Base-by-base conservation (phyloP, 2,888 invertebrate genomes). In the Eupithecia centaureata region DNA sequence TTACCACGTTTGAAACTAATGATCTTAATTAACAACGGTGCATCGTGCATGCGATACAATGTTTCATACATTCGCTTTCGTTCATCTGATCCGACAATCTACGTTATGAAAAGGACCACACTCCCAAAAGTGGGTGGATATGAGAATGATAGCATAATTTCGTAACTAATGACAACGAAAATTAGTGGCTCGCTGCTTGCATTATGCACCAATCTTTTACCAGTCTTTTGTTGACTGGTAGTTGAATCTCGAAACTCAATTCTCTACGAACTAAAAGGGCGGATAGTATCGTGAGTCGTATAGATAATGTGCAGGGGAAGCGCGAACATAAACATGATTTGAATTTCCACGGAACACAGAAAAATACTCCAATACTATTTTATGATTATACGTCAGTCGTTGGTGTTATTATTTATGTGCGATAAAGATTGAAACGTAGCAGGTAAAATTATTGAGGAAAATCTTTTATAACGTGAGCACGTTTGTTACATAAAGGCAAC, bases 261-360 rank as follows among this genome's bases (percentile, higher is more conserved):
- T 28, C 60, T 66, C 57, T 2, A 27, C 38, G 63, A 51, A 7
- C 28, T n/a, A 58, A 69, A 61, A 63, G 70, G 77, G 68, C 38
- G 61, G 76, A 65, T 71, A 59, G 65, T 70, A 71, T 73, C 72
- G 70, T 70, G 64, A 71, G 73, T 68, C 74, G 76, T 77, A 77
- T 77, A 75, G 77, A 77, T 79, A 79, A 79, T 77, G 75, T 71
- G 69, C 74, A 67, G 75, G 73, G 77, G 74, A 75, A 78, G 80
- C 78, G 77, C 71, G 73, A 76, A 76, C 76, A 77, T 79, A 79
- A 79, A 73, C 74, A 74, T 76, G 70, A 70, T 74, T 74, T 76
- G 71, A 76, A 76, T 76, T 70, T 76, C 73, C 75, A 75, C 72
- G 71, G 66, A 70, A 75, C 71, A 68, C 68, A 70, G 66, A 71